phyloP scores from a whole-genome alignment of 2,888 invertebrate species.

The Pachymerium ferrugineum region DNA sequence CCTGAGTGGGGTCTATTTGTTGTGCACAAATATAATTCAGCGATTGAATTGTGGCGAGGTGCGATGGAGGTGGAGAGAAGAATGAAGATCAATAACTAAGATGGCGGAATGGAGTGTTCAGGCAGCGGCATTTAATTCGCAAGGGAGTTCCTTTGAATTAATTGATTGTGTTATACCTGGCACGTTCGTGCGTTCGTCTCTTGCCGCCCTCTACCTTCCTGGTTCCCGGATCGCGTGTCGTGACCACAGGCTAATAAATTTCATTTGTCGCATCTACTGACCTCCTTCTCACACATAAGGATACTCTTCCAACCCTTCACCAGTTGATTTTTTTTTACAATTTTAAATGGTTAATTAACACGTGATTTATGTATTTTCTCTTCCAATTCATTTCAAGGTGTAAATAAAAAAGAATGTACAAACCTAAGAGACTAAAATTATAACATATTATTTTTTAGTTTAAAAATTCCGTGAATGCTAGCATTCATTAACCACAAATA shows the following conservation, averaged over 20 bases:
- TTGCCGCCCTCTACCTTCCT: conserved; percentile 5
- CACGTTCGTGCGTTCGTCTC: conserved; percentile 22
- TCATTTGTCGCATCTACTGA: conserved; percentile 17
- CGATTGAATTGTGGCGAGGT: conserved; percentile 8
- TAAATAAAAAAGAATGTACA: no score
- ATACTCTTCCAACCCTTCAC: not conserved
- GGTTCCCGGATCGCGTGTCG: conserved; percentile 22
- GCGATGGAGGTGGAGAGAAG: conserved; percentile 10
- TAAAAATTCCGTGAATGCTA: no score
- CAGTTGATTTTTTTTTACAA: conserved; percentile 1
- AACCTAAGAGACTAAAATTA: no score
- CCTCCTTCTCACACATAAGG: not conserved
- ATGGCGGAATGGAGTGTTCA: not conserved
- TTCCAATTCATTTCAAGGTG: no score
- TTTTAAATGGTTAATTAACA: no score
- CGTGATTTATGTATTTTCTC: no score
- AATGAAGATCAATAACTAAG: conserved; percentile 27
- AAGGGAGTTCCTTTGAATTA: conserved; percentile 20
- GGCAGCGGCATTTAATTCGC: conserved; percentile 24
- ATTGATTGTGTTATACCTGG: conserved; percentile 24
- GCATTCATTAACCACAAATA: no score
- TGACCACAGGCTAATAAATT: conserved; percentile 24
- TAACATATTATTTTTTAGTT: no score
- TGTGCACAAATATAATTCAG: conserved; percentile 18
- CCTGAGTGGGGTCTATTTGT: conserved; percentile 23